Percentiles rank a stretch among this genome's conserved stretches.
phyloP scores from a whole-genome alignment of 1,140 invertebrate species.

The Drosophila chauvacae region DNA sequence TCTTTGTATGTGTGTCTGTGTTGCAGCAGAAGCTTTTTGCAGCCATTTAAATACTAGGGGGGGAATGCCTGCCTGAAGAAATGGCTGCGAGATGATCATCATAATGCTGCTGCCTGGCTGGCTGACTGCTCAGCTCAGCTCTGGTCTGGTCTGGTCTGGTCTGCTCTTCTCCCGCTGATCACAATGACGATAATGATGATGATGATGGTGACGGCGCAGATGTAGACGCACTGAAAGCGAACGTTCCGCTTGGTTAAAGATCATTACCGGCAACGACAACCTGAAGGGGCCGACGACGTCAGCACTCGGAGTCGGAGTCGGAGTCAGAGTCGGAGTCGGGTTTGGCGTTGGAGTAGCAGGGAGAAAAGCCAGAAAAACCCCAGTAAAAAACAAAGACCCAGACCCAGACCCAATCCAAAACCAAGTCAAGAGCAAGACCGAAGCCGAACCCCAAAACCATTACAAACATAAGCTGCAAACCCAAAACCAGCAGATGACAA shows the following conservation, averaged over 20 bases:
- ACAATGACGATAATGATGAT: constrained; percentile 23
- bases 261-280: constrained; percentile 76
- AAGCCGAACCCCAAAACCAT: constrained; percentile 14
- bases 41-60: constrained; percentile 65
- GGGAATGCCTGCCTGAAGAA: constrained; percentile 39
- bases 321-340: constrained; percentile 26
- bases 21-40: constrained; percentile 43
- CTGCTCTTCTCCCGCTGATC: constrained; percentile 16
- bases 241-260: constrained; percentile 83
- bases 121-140: neutral
- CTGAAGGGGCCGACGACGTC: constrained; percentile 56
- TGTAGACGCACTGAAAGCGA: constrained; percentile 83
- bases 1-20: neutral
- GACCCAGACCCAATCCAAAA: constrained; percentile 13
- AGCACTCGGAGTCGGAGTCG: constrained; percentile 45
- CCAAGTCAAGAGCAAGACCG: constrained; percentile 23
- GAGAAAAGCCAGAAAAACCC: constrained; percentile 22
- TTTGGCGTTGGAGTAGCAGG: constrained; percentile 20
- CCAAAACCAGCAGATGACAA: constrained; percentile 24
- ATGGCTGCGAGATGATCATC: constrained; percentile 65
- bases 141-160: neutral
- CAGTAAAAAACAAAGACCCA: constrained; percentile 35
- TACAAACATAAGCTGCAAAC: constrained; percentile 5
- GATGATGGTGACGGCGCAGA: constrained; percentile 74
- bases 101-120: constrained; percentile 24